A percentile compares a stretch with the other conserved stretches of the same genome.
These are phyloP conservation scores for Miniopterus natalensis DNA, from an alignment of 2,113 vertebrate species.

Conservation along the genomic window DNA sequence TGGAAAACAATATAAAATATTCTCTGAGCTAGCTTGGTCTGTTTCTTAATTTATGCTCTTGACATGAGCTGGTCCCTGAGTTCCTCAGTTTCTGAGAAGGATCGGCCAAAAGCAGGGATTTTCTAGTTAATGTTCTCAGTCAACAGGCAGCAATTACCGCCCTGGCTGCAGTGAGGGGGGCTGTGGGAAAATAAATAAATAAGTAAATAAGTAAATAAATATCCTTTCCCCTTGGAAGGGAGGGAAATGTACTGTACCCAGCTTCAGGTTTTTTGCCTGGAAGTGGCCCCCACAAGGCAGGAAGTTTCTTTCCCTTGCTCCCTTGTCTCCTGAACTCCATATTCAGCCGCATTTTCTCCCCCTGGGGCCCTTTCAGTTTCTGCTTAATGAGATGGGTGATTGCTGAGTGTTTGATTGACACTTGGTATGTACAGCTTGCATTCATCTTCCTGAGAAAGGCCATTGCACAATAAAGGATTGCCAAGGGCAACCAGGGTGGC, in stretches of 20 bases:
- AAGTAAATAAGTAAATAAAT: not conserved
- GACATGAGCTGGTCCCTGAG: not conserved
- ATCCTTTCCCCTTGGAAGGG: not conserved
- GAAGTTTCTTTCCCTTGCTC: conserved; percentile 58
- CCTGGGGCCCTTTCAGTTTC: conserved; percentile 70
- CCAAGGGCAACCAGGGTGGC: conserved; percentile 76
- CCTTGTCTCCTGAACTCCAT: conserved; percentile 39
- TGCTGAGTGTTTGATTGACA: conserved; percentile 72
- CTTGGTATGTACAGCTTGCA: conserved; percentile 70
- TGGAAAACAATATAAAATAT: not conserved
- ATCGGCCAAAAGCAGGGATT: not conserved
- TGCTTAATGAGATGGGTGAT: conserved; percentile 79
- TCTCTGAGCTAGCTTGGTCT: not conserved
- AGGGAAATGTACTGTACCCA: not conserved
- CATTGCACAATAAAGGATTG: conserved; percentile 70
- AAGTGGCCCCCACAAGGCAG: not conserved
- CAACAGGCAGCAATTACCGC: not conserved
- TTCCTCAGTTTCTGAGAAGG: not conserved
- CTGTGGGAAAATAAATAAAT: not conserved
- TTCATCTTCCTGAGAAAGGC: conserved; percentile 83
- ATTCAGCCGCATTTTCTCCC: conserved; percentile 62
- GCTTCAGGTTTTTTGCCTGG: not conserved
- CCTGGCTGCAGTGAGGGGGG: not conserved
- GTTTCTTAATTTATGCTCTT: not conserved
- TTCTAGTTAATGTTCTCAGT: not conserved